Evolutionary conservation across 2,888 invertebrate genomes (phyloP).

Genomic region (Cistogaster globosa): DNA sequence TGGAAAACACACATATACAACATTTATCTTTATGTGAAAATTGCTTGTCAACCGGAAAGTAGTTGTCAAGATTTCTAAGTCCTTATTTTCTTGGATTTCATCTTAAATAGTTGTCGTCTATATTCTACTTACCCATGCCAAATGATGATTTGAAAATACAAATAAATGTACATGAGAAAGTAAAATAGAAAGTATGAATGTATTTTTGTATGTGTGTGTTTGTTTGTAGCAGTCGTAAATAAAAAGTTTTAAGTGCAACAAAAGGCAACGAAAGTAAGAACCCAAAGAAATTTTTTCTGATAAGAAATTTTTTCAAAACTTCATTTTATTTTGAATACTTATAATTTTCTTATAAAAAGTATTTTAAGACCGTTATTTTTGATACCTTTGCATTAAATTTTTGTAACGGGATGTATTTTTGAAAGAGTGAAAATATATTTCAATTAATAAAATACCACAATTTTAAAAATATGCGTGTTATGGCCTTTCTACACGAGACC

Average conservation of each 20-base stretch:
- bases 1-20: slow-evolving; percentile 59
- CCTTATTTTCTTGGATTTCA: slow-evolving; percentile 76
- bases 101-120: slow-evolving; percentile 43
- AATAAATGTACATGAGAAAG: neutral
- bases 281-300: neutral
- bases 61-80: slow-evolving; percentile 83
- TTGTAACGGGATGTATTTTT: too few species aligned
- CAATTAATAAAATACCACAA: too few species aligned
- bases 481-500: too few species aligned
- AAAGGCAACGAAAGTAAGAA: neutral
- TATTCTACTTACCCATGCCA: neutral
- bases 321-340: neutral
- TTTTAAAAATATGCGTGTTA: too few species aligned
- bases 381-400: too few species aligned
- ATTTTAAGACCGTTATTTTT: too few species aligned
- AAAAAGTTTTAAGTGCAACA: neutral
- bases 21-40: slow-evolving; percentile 76
- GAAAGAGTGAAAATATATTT: too few species aligned
- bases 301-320: neutral
- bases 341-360: too few species aligned
- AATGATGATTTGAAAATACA: neutral
- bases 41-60: slow-evolving; percentile 83
- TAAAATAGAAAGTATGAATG: neutral
- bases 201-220: neutral
- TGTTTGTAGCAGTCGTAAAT: neutral